phyloP scores from a whole-genome alignment of 2,888 invertebrate species.

The Rhagium mordax region DNA sequence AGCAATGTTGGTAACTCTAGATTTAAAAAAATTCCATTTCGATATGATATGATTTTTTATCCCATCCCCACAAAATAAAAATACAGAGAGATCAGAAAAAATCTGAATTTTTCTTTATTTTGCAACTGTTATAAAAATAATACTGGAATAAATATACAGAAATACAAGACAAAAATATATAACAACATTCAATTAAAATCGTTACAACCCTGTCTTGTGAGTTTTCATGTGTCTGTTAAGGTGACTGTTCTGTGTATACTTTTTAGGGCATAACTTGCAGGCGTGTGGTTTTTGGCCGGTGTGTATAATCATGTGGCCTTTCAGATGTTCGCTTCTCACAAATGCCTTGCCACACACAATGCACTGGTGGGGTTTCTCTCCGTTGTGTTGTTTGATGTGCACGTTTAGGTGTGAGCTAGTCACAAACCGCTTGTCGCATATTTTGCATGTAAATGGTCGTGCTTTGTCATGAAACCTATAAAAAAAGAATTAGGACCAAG shows the following conservation, averaged over 20 bases:
- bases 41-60: too few species aligned
- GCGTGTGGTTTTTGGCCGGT: slow-evolving; percentile 75
- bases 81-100: too few species aligned
- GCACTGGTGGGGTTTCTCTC: slow-evolving; percentile 66
- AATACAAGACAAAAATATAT: background rate
- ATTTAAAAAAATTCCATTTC: too few species aligned
- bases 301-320: slow-evolving; percentile 73
- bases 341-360: slow-evolving; percentile 73
- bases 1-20: too few species aligned
- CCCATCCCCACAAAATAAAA: too few species aligned
- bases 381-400: slow-evolving; percentile 62
- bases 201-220: slow-evolving; percentile 43
- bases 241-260: slow-evolving; percentile 63
- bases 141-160: background rate
- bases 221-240: slow-evolving; percentile 62
- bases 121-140: too few species aligned
- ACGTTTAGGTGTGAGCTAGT: slow-evolving; percentile 62
- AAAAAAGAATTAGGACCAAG: too few species aligned
- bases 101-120: too few species aligned
- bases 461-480: slow-evolving; percentile 61
- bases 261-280: slow-evolving; percentile 70
- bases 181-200: background rate
- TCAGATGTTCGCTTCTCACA: slow-evolving; percentile 71
- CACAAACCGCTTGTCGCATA: slow-evolving; percentile 61
- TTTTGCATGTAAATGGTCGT: slow-evolving; percentile 57